Conservation (phyloP, 2,113 vertebrate genomes). For the Lagenorhynchus albirostris region DNA sequence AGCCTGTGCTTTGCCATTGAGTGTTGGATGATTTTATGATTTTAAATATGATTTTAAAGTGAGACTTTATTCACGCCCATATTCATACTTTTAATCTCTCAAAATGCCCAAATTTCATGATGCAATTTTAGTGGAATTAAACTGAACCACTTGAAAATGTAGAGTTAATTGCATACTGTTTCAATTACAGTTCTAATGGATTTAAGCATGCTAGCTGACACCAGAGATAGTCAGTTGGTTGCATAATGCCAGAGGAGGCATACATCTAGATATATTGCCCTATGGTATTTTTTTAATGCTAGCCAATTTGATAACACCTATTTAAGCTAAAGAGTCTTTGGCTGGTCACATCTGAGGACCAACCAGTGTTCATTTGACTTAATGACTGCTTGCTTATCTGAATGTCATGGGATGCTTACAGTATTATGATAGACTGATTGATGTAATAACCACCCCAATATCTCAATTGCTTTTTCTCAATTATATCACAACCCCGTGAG, state of each 20-base stretch:
- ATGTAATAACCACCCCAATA: not conserved
- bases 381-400: not conserved
- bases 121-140: not conserved
- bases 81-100: not conserved
- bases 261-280: not conserved
- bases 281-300: not conserved
- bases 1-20: not conserved
- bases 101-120: not conserved
- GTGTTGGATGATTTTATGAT: not conserved
- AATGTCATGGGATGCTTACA: not conserved
- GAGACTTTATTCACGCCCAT: not conserved
- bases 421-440: not conserved
- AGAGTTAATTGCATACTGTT: not conserved
- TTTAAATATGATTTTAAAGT: not conserved
- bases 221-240: not conserved
- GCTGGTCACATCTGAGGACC: not conserved
- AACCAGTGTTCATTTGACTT: not conserved
- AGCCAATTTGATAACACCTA: not conserved
- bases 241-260: not conserved
- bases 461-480: not conserved
- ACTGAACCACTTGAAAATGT: not conserved
- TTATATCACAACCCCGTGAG: not conserved
- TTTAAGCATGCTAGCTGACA: not conserved
- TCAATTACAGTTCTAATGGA: not conserved
- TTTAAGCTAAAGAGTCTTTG: not conserved